Conservation (phyloP, 2,113 vertebrate species). For the Pristiophorus japonicus region DNA sequence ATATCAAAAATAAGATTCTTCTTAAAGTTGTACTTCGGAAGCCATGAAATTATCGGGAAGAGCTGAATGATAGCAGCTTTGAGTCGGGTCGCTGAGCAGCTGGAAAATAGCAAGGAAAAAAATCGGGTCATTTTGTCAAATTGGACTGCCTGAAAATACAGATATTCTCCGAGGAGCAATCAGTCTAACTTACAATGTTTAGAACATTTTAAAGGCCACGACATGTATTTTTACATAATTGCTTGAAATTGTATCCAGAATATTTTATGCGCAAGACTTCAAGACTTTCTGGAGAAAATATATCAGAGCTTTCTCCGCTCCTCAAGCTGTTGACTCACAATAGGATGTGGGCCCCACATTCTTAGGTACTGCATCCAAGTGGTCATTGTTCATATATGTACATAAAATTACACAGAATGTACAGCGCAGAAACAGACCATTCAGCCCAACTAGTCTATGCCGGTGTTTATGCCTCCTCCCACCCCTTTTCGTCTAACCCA, state of each 20-base stretch:
- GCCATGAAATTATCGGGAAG: slow-evolving; percentile 76
- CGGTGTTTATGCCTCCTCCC: too few relatives aligned
- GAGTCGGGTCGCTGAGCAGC: slow-evolving; percentile 69
- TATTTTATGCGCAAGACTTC: too few relatives aligned
- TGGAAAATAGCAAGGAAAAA: slow-evolving; percentile 42
- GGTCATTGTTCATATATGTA: neutral
- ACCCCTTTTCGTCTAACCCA: too few relatives aligned
- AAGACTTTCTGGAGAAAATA: neutral
- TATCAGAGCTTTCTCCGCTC: neutral
- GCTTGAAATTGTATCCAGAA: neutral
- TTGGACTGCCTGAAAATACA: neutral
- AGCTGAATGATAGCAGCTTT: slow-evolving; percentile 64
- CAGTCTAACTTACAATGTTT: neutral
- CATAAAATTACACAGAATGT: neutral
- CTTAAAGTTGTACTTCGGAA: slow-evolving; percentile 79
- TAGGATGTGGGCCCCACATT: neutral
- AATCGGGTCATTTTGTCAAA: neutral
- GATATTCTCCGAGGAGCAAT: too few relatives aligned
- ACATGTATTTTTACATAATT: neutral
- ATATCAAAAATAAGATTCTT: slow-evolving; percentile 72
- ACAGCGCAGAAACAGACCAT: too few relatives aligned
- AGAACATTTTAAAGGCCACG: slow-evolving; percentile 22
- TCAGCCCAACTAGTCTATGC: too few relatives aligned
- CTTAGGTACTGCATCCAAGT: neutral
- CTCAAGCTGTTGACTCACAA: neutral